Percentiles rank a stretch among this genome's conserved stretches.
phyloP scores from a whole-genome alignment of 1,140 invertebrate species.

The Lepidotrigona ventralis region DNA sequence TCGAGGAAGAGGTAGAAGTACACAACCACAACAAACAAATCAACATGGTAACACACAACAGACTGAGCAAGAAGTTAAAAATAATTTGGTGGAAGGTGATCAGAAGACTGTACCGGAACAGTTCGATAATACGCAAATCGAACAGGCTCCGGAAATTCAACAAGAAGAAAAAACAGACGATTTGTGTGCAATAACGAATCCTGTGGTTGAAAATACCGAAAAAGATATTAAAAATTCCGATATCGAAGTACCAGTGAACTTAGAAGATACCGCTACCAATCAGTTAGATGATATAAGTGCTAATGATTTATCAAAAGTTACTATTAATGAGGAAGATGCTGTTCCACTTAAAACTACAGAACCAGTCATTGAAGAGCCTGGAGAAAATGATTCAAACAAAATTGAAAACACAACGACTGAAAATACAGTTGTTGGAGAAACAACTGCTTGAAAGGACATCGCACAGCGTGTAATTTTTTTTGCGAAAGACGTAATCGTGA shows the following conservation, averaged over 20 bases:
- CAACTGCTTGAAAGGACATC: conserved; percentile 70
- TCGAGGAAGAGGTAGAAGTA: conserved; percentile 66
- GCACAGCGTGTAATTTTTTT: neutral
- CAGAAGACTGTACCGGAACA: conserved; percentile 57
- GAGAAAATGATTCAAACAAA: conserved; percentile 50
- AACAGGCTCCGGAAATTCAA: conserved; percentile 16
- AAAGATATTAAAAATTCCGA: conserved; percentile 18
- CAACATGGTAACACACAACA: conserved; percentile 48
- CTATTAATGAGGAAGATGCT: conserved; percentile 43
- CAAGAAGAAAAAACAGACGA: conserved; percentile 20
- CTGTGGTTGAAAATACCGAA: conserved; percentile 14
- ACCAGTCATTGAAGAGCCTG: conserved; percentile 51
- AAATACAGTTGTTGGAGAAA: conserved; percentile 70
- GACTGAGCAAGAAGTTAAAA: conserved; percentile 42
- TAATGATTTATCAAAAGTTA: conserved; percentile 34
- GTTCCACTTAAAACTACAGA: conserved; percentile 43
- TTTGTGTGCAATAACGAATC: conserved; percentile 30
- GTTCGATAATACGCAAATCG: conserved; percentile 51
- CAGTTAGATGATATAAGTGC: conserved; percentile 40
- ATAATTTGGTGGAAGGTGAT: conserved; percentile 35
- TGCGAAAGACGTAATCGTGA: conserved; percentile 30
- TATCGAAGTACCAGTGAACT: neutral
- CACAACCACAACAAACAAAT: conserved; percentile 50
- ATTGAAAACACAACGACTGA: conserved; percentile 63
- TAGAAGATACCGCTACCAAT: conserved; percentile 6